Evolutionary conservation across 1,140 invertebrate genomes (phyloP).

Genomic region (Caenorhabditis latens): DNA sequence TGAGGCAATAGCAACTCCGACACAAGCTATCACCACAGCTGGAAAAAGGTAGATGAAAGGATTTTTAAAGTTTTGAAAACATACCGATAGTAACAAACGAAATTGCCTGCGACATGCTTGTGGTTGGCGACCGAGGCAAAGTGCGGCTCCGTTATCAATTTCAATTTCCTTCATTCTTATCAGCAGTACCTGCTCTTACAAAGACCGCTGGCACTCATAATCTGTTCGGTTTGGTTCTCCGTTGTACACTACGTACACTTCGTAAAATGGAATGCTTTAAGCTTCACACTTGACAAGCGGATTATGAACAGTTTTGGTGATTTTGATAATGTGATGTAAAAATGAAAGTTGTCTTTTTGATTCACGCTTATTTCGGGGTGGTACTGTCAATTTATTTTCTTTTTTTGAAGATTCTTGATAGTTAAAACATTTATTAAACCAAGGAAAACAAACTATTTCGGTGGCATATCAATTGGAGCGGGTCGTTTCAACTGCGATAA

Average conservation of each 20-base stretch:
- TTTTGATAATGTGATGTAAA: background rate
- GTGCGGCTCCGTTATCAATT: conserved; percentile 14
- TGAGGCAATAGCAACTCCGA: conserved; percentile 66
- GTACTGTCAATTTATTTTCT: no score
- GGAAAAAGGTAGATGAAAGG: conserved; percentile 42
- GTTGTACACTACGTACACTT: background rate
- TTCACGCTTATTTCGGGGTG: background rate
- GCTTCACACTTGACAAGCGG: conserved; percentile 19
- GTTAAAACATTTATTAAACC: background rate
- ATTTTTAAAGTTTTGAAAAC: background rate
- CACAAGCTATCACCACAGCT: conserved; percentile 57
- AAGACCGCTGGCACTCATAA: background rate
- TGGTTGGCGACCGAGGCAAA: conserved; percentile 16
- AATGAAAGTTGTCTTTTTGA: background rate
- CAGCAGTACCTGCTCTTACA: background rate
- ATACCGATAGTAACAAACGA: conserved; percentile 40
- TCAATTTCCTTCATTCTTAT: conserved; percentile 12
- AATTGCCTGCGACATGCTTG: conserved; percentile 57
- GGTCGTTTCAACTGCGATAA: conserved; percentile 40
- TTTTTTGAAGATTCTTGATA: no score
- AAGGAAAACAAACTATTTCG: background rate
- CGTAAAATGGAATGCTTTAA: background rate
- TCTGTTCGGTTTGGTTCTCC: background rate
- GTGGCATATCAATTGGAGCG: conserved; percentile 22
- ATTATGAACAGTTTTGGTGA: background rate